These are phyloP conservation scores for Isoperla grammatica DNA, from an alignment of 2,888 invertebrate species.

Conservation along the genomic window DNA sequence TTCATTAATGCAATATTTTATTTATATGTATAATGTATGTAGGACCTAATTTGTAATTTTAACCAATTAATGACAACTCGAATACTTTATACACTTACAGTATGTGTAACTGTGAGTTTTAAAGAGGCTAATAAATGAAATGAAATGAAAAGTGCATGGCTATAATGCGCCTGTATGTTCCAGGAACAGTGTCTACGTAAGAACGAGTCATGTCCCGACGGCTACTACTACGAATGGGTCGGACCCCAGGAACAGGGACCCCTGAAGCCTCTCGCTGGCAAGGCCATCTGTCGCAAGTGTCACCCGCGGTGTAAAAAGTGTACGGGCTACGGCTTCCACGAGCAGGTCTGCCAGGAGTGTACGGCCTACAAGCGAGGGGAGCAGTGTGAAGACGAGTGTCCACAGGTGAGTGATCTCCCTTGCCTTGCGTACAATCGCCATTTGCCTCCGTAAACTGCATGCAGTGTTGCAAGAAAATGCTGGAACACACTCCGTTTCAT, in stretches of 20 bases:
- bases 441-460: no score
- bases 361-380: conserved; percentile 79
- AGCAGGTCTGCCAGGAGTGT: conserved; percentile 81
- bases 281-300: conserved; percentile 84
- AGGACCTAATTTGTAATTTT: no score
- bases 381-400: conserved; percentile 87
- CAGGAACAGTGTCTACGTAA: conserved; percentile 68
- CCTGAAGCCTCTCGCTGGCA: conserved; percentile 71
- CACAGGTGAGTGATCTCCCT: conserved; percentile 40
- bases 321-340: conserved; percentile 81
- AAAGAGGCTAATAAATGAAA: no score
- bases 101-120: no score
- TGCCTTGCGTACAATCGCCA: no score
- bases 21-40: no score
- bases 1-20: no score
- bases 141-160: no score
- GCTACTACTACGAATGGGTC: conserved; percentile 75
- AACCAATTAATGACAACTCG: no score
- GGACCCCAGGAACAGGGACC: conserved; percentile 65
- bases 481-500: no score
- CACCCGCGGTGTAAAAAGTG: conserved; percentile 86
- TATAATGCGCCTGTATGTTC: conserved; percentile 13
- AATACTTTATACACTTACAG: no score
- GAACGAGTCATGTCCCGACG: conserved; percentile 75
- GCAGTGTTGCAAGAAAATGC: no score